Evolutionary conservation across 2,888 invertebrate species (phyloP), one percentile per base, ranked within the genome.

Genomic region (Lasioglossum oenotherae): DNA sequence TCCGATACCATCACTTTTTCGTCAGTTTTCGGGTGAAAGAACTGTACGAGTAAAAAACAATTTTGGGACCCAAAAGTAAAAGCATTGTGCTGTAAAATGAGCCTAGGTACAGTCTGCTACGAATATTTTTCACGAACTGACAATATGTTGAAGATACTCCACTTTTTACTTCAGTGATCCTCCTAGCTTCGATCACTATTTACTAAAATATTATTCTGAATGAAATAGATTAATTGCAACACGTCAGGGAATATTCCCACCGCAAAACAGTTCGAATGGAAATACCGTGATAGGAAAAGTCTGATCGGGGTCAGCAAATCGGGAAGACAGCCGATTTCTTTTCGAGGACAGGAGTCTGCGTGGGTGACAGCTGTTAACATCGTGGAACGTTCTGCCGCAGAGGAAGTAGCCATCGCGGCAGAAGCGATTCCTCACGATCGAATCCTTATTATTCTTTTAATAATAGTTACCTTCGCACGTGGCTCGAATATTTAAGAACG

Each of bases 391-490:
- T 41, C 35, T 73, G 73, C 76, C 41, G 72, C n/a, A 53, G 35
- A 49, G 57, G 44, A 77, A 16, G 44, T 8, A 53, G 53, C 14
- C 4, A 53, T 19, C 49, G 38, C 23, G 19, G 53, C 60, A 72
- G 67, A 27, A 80, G n/a, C 46, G 4, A n/a, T n/a, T 57, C 60
- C 60, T 27, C 74, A 38, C n/a, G 71, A 71, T 83, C 76, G 77
- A 60, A 44, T 60, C 49, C 35, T 38, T 78, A 27, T 84, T 74
- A 53, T 75, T 27, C 74, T 49, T 84, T 84, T 72, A 73, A 84
- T 71, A 85, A 79, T 41, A 75, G 84, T 67, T 85, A 84, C 44
- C 72, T 60, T 14, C n/a, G 78, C 27, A 78, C 74, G 84, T 72
- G 84, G 57, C 71, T 49, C 5, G 84, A 84, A 84, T 85, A 76